These are phyloP conservation scores for Rousettus leschenaultii DNA, from an alignment of 2,113 vertebrate genomes.

Conservation along the genomic window DNA sequence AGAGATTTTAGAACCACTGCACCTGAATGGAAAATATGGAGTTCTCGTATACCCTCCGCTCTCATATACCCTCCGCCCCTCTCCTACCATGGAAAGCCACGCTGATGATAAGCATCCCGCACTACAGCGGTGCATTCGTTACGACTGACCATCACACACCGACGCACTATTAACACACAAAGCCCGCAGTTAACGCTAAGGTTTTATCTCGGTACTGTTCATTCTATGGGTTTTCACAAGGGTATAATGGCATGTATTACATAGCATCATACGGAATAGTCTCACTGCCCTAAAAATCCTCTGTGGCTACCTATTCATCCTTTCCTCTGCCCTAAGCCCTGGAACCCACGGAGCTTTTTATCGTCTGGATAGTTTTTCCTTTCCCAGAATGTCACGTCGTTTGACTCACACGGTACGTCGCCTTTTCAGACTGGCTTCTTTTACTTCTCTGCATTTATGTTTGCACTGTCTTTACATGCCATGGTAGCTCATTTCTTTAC, in stretches of 20 bases:
- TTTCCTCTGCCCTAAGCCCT: no score
- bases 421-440: not conserved
- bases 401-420: not conserved
- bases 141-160: not conserved
- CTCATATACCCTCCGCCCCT: accelerated
- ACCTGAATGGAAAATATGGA: not conserved
- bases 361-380: not conserved
- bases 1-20: not conserved
- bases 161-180: not conserved
- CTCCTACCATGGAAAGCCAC: not conserved
- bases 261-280: accelerated
- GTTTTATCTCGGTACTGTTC: not conserved
- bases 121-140: not conserved
- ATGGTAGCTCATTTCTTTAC: not conserved
- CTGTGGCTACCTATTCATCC: accelerated
- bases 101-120: not conserved
- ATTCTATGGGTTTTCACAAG: not conserved
- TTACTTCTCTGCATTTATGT: not conserved
- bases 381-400: not conserved
- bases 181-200: not conserved
- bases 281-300: not conserved
- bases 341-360: not conserved
- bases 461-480: not conserved
- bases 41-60: no score
- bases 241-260: not conserved